These are phyloP conservation scores for Stomorhina lunata DNA, from an alignment of 2,888 invertebrate genomes.

Conservation along the genomic window DNA sequence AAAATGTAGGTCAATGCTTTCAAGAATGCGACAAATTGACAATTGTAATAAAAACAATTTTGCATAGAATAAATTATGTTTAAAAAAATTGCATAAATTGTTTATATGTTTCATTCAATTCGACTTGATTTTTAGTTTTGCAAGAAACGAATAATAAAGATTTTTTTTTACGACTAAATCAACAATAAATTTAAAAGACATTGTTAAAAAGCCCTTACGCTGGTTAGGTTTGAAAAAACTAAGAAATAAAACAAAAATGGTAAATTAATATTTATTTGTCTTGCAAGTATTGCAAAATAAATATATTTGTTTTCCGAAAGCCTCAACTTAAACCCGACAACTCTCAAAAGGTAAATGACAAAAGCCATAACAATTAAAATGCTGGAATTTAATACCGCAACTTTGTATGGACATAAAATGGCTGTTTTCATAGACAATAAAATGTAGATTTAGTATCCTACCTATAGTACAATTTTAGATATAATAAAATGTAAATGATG, in stretches of 20 bases:
- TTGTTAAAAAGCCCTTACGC: neutral
- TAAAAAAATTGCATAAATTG: constrained; percentile 40
- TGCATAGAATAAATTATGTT: constrained; percentile 55
- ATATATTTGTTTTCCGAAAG: neutral
- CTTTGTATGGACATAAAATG: constrained; percentile 18
- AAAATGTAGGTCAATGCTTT: constrained; percentile 63
- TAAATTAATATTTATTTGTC: constrained; percentile 34
- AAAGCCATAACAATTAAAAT: constrained; percentile 36
- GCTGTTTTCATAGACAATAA: neutral
- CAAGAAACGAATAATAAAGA: neutral
- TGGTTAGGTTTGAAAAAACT: neutral
- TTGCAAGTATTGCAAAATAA: neutral
- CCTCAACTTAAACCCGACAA: constrained; percentile 13
- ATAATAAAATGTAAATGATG: too few relatives aligned
- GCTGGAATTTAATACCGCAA: constrained; percentile 29
- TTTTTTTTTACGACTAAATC: constrained; percentile 6
- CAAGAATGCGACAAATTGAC: constrained; percentile 66
- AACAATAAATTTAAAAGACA: constrained; percentile 2
- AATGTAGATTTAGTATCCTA: neutral
- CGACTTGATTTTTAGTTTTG: neutral
- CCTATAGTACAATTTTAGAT: too few relatives aligned
- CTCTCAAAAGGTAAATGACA: neutral
- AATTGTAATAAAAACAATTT: constrained; percentile 55
- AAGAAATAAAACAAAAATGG: neutral
- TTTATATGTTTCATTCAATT: neutral